Evolutionary conservation across 2,113 vertebrate genomes (phyloP), one percentile per base, ranked within the genome.

Genomic region (Takifugu bimaculatus): DNA sequence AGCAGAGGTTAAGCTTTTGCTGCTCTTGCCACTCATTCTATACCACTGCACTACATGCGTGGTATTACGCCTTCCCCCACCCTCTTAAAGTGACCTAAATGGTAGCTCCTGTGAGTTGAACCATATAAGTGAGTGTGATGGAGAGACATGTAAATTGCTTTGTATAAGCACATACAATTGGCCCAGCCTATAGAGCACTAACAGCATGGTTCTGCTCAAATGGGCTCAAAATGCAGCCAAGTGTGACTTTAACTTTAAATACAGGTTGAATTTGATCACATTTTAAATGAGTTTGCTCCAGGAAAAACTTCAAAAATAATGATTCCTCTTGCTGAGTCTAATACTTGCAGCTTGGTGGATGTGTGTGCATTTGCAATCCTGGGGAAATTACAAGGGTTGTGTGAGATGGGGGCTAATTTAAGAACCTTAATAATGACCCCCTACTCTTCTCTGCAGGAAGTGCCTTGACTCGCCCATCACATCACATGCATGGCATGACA

Each of bases 371-470:
- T 54, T 61, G 63, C 54, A 59, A 60, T 69, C 65, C 66, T 74
- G 54, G 44, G 73, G 72, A 79, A 82, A 84, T 76, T 83, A 83
- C 77, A 58, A 70, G 50, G 60, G 75, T 63, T 63, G 67, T 67
- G 72, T 68, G 69, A 63, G 77, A 20, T n/a, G 20, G 48, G 48
- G 48, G 67, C 81, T 84, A 84, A 85, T 87, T 85, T 88, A 85
- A 87, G 86, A 89, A 80, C 85, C 82, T 86, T 85, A 83, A 86
- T 86, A 86, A 86, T 88, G 86, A 88, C 87, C 84, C 80, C 84
- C 84, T 68, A 79, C 85, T 55, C 79, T 72, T 87, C 87, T 84
- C 80, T 65, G 68, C 79, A 83, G 84, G 83, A 88, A 81, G 78
- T 87, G 85, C 83, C 85, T 84, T 84, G 85, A 78, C 68, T 83